Base-by-base conservation (phyloP, 2,797 vertebrate species). In the Serranus cabrilla region DNA sequence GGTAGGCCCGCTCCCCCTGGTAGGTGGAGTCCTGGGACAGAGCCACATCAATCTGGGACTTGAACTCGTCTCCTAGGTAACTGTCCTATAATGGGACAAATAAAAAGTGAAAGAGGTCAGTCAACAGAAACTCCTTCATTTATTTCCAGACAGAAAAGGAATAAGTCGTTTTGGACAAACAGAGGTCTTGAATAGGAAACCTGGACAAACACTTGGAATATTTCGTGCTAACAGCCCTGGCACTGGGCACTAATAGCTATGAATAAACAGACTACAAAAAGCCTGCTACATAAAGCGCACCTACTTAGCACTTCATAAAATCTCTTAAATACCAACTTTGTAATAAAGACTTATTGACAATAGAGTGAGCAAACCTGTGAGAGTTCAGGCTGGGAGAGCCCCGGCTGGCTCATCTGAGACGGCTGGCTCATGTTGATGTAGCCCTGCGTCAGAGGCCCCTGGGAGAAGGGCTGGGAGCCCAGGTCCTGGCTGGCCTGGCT, bases 341-440 rank as follows among this genome's bases (percentile, higher is more conserved):
- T 60, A 1, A 42, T 54, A 12, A 21, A 21, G 9, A 49, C 51
- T 18, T 45, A 54, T 42, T 55, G 8, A 9, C 4, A 16, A 7
- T 42, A 13, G 51, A 54, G 25, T 34, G 46, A 46, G 55, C 84
- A 37, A 61, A 99, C 97, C 96, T 99, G 98, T 21, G 98, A 99
- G 84, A 99, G 94, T 84, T 99, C 98, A 1, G 97, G 97, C 79
- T 99, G 98, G 75, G 97, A 99, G 66, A 99, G 96, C 62, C 97
- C 98, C 0, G 97, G 97, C 89, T 99, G 98, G 86, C 98, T 99
- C 98, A 99, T 98, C 94, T 99, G 98, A 0, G 97, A 99, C 0
- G 98, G 98, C 87, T 99, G 98, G 92, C 97, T 99, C 97, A 99
- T 99, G 93, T 96, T 97, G 93, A 98, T 96, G 85, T 98, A 99